Evolutionary conservation across 2,113 vertebrate species (phyloP).

Genomic region (Crotalus viridis): DNA sequence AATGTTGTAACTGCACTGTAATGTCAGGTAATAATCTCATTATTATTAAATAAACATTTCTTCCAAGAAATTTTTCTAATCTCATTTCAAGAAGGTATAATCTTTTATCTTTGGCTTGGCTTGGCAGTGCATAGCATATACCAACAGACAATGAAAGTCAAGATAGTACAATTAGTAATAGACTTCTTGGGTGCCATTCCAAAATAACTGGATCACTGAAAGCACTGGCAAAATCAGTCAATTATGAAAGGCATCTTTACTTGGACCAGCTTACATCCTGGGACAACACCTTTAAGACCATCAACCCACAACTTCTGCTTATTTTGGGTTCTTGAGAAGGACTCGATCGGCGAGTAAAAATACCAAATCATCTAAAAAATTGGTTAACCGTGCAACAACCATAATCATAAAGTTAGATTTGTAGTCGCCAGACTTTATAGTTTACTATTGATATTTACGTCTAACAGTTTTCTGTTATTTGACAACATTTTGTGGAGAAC

Average conservation of each 20-base stretch:
- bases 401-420: not conserved
- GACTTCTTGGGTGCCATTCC: not conserved
- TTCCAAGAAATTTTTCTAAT: not conserved
- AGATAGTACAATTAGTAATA: not conserved
- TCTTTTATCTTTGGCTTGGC: not conserved
- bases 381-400: not conserved
- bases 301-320: not conserved
- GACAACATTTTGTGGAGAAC: not conserved
- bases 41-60: not conserved
- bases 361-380: not conserved
- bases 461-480: not conserved
- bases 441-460: not conserved
- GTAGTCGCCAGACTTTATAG: not conserved
- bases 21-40: conserved; percentile 69
- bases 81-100: not conserved
- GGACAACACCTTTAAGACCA: not conserved
- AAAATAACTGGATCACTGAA: not conserved
- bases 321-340: not conserved
- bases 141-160: not conserved
- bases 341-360: not conserved
- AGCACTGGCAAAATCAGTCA: not conserved
- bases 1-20: conserved; percentile 86
- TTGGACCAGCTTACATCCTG: not conserved
- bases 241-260: not conserved
- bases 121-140: not conserved